Percentiles rank a stretch among this genome's conserved stretches.
Evolutionary conservation across 1,140 invertebrate genomes (phyloP).

Genomic region (Drosophila fuyamai): DNA sequence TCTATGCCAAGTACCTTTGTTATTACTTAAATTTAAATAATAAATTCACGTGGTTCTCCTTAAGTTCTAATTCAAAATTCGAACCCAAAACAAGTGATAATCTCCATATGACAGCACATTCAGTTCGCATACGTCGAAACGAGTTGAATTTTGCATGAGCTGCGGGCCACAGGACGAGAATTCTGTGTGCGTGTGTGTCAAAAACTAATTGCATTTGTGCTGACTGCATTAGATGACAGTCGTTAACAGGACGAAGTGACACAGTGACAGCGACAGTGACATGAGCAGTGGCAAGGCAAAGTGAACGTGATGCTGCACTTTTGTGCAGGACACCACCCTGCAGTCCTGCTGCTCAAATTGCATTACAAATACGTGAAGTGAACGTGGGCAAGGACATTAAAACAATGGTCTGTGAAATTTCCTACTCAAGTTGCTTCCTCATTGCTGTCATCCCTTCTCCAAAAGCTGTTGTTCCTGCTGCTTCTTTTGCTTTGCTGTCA

Average conservation of each 20-base stretch:
- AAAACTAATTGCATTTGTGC: conserved; percentile 68
- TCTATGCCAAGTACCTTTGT: no score
- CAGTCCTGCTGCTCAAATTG: conserved; percentile 54
- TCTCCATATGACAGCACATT: conserved; percentile 46
- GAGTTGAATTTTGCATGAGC: conserved; percentile 36
- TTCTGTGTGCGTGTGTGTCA: conserved; percentile 25
- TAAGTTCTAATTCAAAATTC: not conserved
- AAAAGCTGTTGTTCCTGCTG: conserved; percentile 19
- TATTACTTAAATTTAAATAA: no score
- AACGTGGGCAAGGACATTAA: conserved; percentile 68
- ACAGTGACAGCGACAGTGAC: conserved; percentile 56
- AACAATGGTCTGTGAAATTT: conserved; percentile 76
- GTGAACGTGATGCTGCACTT: conserved; percentile 36
- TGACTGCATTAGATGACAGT: conserved; percentile 53
- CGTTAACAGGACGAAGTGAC: conserved; percentile 31
- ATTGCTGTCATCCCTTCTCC: conserved; percentile 30
- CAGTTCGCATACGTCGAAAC: conserved; percentile 1
- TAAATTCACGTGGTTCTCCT: no score
- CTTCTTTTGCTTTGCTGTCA: conserved; percentile 50
- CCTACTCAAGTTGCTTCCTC: conserved; percentile 48
- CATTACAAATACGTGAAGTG: conserved; percentile 59
- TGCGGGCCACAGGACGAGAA: conserved; percentile 2
- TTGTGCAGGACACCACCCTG: conserved; percentile 19
- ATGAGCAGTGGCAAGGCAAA: conserved; percentile 38
- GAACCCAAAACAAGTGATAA: not conserved